Evolutionary conservation across 2,888 invertebrate genomes (phyloP), one percentile per base, ranked within the genome.

Genomic region (Lasioglossum villosulum): DNA sequence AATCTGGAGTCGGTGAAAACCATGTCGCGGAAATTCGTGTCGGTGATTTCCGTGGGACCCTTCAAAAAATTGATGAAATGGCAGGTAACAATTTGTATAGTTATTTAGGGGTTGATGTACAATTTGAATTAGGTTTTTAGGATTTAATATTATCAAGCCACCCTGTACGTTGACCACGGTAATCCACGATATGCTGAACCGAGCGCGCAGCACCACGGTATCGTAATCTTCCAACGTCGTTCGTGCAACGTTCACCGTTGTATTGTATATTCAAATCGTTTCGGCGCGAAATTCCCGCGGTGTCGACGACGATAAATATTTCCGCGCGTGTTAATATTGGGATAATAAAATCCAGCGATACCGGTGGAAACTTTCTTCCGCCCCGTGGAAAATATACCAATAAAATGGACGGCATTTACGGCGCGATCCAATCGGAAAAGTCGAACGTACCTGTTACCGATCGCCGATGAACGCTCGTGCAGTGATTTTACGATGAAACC

Each of bases 141-240:
- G 30, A 30, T 30, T 0, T 16, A 16, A 63, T 16, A 30, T 6
- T 63, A 30, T 63, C 30, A 5, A 63, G 63, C 6, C 63, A 63
- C 63, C 63, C 63, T 30, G 80, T 79, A 74, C 78, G 83, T 83
- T 80, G 80, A 80, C 70, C 83, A 80, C 80, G 84, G 88, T 88
- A 89, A 88, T 89, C 77, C 75, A 27, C 81, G 81, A 86, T 75
- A 72, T 78, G 73, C 87, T 82, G 86, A 34, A 6, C 6, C 27
- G 6, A 77, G 73, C 78, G 80, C 39, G 68, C 75, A 42, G 34
- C 59, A 81, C 84, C 78, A 84, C 88, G 82, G 82, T 78, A 84
- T 86, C 78, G 74, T 84, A 66, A 78, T 80, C 59, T 42, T 39
- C 45, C 59, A 19, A 39, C 45, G 73, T 73, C 76, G 63, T 74